A percentile compares a stretch with the other conserved stretches of the same genome.
Conservation (phyloP, 2,888 invertebrate species). For the Drosophila subsilvestris region DNA sequence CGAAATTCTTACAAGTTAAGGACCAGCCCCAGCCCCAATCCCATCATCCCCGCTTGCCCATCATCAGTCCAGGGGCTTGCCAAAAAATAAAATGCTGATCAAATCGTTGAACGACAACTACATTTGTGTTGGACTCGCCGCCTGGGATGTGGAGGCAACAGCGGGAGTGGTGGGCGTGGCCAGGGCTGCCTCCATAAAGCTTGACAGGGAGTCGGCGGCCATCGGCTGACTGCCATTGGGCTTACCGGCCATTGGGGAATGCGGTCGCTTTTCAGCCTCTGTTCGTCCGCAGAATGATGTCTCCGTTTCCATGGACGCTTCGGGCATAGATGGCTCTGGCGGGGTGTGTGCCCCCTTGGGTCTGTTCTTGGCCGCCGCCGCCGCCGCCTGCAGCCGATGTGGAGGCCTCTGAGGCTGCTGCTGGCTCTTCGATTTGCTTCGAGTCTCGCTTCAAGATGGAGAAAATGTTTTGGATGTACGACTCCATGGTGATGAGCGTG, state of each 20-base stretch:
- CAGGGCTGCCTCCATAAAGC: conserved; percentile 28
- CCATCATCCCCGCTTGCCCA: conserved; percentile 25
- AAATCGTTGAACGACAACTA: conserved; percentile 83
- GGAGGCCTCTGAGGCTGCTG: conserved; percentile 51
- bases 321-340: conserved; percentile 58
- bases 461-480: conserved; percentile 83
- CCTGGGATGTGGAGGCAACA: conserved; percentile 69
- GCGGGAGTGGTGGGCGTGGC: conserved; percentile 40
- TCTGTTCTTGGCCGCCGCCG: conserved; percentile 47
- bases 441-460: conserved; percentile 82
- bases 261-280: conserved; percentile 40
- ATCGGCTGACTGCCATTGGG: conserved; percentile 47
- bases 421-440: conserved; percentile 59
- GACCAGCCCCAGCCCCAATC: conserved; percentile 10
- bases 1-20: conserved; percentile 56
- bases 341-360: conserved; percentile 60
- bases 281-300: conserved; percentile 9
- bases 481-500: conserved; percentile 82
- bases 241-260: conserved; percentile 31
- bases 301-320: conserved; percentile 49
- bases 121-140: conserved; percentile 79
- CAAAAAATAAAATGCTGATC: conserved; percentile 81
- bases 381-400: conserved; percentile 55
- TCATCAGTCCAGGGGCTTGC: conserved; percentile 76
- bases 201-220: conserved; percentile 39